Evolutionary conservation across 1,140 invertebrate genomes (phyloP), one percentile per base, ranked within the genome.

Genomic region (Notospermus geniculatus): DNA sequence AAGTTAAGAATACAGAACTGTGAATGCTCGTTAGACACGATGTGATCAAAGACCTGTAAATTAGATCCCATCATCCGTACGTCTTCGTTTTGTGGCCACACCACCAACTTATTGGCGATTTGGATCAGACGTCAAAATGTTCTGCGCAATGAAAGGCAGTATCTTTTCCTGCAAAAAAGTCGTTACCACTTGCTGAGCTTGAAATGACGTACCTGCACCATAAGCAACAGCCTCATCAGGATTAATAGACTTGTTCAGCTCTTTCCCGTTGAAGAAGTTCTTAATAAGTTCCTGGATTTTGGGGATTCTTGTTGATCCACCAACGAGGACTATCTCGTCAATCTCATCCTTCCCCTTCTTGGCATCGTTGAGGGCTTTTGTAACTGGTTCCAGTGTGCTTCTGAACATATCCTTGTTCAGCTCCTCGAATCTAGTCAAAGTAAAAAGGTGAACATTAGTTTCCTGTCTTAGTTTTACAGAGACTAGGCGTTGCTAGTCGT

Each of bases 261-360:
- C 73, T 57, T 72, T 63, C 2, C 75, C 63, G 63, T 77, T 75
- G 67, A 81, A 80, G 70, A 79, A 79, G 46, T 79, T 75, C 60
- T 78, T 69, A 2, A 80, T 59, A 2, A 87, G 58, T 39, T 83
- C 81, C 57, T 87, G 86, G 54, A 87, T 84, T 67, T 85, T 86
- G 1, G 86, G 86, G 54, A 87, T 87, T 39, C 86, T 77, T 0
- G 85, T 87, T 1, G 85, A 86, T 11, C 86, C 86, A 46, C 85
- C 85, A 28, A 86, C 84, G 5, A 86, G 64, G 0, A 86, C 86
- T 23, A 86, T 83, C 52, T 85, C 84, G 59, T 86, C 88, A 70
- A 4, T 86, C 77, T 43, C 59, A 23, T 46, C 52, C 57, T 78
- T 80, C 32, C 72, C 70, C 29, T 80, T 46, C 50, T 79, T 78